Base-by-base conservation (phyloP, 2,797 vertebrate species). In the Coccyzus lansbergi region DNA sequence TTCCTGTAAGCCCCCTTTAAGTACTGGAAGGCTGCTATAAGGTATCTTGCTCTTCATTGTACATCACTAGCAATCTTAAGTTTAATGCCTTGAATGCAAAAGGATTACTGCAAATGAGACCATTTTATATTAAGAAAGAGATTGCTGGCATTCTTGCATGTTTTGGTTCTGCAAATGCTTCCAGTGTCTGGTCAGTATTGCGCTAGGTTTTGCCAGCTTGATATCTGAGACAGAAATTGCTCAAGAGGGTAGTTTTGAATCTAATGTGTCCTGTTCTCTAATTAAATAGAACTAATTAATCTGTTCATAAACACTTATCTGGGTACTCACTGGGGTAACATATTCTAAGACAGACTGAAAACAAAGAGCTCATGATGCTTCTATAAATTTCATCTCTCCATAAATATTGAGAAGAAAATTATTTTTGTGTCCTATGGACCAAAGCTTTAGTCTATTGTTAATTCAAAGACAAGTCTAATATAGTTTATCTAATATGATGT, bases 91-190 rank as follows among this genome's bases (percentile, higher is more conserved):
- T 89, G 56, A 14, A 68, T 68, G 56, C 36, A 80, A 15, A 83
- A 78, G 19, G 25, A 31, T 60, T 88, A 6, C n/a, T 87, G 44
- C 90, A 78, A 77, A 64, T 80, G 40, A 70, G 48, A 91, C 22
- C 28, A 40, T 91, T 83, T 89, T 52, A 29, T 62, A 21, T 14
- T 42, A 36, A 65, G 36, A 76, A 33, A 36, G n/a, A 34, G 36
- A 18, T 86, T 90, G 40, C 34, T 83, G 84, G 16, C 64, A 87
- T 74, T 67, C 19, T 28, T 78, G 42, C 24, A 10, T 82, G 34
- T 74, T 91, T 84, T 94, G 26, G 31, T 86, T 76, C 63, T 84
- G 20, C 90, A 48, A 92, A 91, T 86, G 80, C 48, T 82, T 91
- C 52, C 67, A 49, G 26, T 91, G 34, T 76, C 74, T 90, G 59